Evolutionary conservation across 2,113 vertebrate genomes (phyloP).

Genomic region (Hemibagrus wyckioides): DNA sequence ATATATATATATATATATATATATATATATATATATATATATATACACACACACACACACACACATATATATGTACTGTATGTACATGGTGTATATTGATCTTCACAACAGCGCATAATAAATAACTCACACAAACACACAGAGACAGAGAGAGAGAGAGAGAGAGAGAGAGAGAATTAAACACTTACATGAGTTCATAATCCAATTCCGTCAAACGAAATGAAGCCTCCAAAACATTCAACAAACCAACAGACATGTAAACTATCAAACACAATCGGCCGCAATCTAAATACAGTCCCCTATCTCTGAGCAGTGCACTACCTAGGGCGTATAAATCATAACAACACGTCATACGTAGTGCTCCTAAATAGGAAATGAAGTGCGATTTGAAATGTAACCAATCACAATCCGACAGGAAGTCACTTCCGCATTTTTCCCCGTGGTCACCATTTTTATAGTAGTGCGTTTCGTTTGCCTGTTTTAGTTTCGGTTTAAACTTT

Average conservation of each 20-base stretch:
- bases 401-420: neutral
- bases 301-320: neutral
- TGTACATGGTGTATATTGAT: too few species aligned
- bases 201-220: neutral
- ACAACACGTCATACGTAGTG: neutral
- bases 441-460: neutral
- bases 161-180: too few species aligned
- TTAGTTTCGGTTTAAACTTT: neutral
- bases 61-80: too few species aligned
- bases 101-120: neutral
- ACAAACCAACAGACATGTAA: neutral
- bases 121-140: neutral
- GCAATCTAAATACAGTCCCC: neutral
- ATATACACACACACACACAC: too few species aligned
- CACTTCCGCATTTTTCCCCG: neutral
- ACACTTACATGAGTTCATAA: slow-evolving; percentile 34
- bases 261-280: neutral
- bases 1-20: neutral
- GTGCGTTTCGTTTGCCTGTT: neutral
- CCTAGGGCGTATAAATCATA: neutral
- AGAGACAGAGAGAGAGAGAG: too few species aligned
- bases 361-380: neutral
- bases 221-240: neutral
- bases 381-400: neutral
- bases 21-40: too few species aligned